These are phyloP conservation scores for Reinhardtius hippoglossoides DNA, from an alignment of 2,113 vertebrate genomes.

Conservation along the genomic window DNA sequence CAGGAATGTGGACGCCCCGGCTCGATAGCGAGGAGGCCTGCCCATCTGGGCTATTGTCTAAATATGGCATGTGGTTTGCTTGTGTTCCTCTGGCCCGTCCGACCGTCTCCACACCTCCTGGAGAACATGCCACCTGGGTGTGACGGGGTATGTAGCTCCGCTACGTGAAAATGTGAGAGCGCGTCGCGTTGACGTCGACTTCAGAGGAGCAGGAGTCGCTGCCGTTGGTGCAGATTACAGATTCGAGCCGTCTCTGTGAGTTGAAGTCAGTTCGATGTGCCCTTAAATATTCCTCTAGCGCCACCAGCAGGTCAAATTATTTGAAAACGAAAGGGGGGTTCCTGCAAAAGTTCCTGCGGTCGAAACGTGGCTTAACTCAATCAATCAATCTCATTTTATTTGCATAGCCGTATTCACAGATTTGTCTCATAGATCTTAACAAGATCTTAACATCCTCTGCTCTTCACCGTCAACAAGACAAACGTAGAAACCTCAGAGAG, in stretches of 20 bases:
- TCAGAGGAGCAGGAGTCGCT: slow-evolving; percentile 5
- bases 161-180: neutral
- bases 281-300: no score
- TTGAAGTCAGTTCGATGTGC: neutral
- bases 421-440: no score
- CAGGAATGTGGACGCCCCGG: slow-evolving; percentile 50
- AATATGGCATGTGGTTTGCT: slow-evolving; percentile 51
- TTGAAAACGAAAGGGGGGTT: no score
- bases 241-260: neutral
- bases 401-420: no score
- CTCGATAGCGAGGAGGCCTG: slow-evolving; percentile 8
- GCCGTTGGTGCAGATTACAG: slow-evolving; percentile 24
- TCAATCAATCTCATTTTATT: no score
- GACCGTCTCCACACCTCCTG: slow-evolving; percentile 29
- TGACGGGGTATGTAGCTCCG: slow-evolving; percentile 18
- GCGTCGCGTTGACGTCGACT: neutral
- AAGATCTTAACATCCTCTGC: no score
- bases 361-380: no score
- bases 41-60: slow-evolving; percentile 47
- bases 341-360: no score
- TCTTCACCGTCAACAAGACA: no score
- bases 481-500: no score
- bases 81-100: neutral
- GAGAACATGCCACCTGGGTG: slow-evolving; percentile 28
- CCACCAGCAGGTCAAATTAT: no score